phyloP scores from a whole-genome alignment of 2,888 invertebrate species.

The Romanomermis culicivorax region DNA sequence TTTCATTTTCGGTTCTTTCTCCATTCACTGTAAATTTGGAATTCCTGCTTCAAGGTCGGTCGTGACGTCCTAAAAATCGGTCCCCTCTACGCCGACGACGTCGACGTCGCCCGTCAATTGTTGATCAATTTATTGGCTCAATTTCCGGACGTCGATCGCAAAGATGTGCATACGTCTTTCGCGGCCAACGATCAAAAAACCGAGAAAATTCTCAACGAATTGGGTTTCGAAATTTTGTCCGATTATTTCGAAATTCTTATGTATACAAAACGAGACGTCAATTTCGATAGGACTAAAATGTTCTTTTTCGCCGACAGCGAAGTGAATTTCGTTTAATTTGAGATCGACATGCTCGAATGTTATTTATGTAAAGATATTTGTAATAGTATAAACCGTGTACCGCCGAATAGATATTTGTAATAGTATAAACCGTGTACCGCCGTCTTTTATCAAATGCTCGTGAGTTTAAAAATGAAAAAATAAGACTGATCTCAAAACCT shows the following conservation, averaged over 20 bases:
- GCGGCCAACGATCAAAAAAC: background rate
- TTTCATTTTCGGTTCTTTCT: too few relatives aligned
- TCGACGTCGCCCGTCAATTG: background rate
- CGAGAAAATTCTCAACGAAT: background rate
- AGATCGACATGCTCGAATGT: too few relatives aligned
- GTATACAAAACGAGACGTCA: background rate
- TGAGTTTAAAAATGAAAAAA: too few relatives aligned
- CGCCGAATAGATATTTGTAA: too few relatives aligned
- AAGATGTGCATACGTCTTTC: background rate
- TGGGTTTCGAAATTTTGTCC: background rate
- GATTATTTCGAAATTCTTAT: background rate
- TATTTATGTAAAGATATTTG: too few relatives aligned
- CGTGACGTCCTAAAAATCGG: background rate
- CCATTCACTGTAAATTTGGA: too few relatives aligned
- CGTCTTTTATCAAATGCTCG: too few relatives aligned
- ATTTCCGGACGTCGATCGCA: background rate
- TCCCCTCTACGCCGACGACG: background rate
- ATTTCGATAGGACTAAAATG: background rate
- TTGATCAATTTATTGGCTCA: background rate
- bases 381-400: too few relatives aligned
- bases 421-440: too few relatives aligned
- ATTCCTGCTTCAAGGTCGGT: too few relatives aligned
- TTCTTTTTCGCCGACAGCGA: background rate
- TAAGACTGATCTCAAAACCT: too few relatives aligned
- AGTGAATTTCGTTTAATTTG: constrained; percentile 1